A percentile compares a stretch with the other conserved stretches of the same genome.
Evolutionary conservation across 2,113 vertebrate species (phyloP).

Genomic region (Edolisoma coerulescens): DNA sequence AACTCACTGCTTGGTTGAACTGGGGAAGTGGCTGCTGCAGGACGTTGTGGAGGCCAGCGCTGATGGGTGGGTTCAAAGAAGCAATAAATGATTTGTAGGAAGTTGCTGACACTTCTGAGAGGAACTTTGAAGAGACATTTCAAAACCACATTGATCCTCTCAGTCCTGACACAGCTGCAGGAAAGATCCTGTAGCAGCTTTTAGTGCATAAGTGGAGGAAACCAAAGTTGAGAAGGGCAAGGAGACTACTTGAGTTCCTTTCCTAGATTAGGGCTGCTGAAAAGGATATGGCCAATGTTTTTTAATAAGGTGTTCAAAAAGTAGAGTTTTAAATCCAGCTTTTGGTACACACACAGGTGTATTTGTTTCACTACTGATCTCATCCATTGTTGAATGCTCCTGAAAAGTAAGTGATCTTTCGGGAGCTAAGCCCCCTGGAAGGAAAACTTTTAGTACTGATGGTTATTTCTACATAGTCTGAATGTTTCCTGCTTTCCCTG

Average conservation of each 20-base stretch:
- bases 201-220: not conserved
- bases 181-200: not conserved
- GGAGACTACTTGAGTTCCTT: not conserved
- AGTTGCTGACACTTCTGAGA: fast-evolving
- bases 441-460: not conserved
- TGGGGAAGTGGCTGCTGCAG: not conserved
- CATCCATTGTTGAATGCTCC: not conserved
- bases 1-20: not conserved
- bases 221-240: not conserved
- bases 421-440: not conserved
- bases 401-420: not conserved
- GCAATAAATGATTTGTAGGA: not conserved
- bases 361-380: not conserved
- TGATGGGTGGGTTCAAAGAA: not conserved
- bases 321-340: not conserved
- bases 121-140: not conserved
- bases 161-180: not conserved
- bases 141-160: not conserved
- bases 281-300: not conserved
- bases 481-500: not conserved
- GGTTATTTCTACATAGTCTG: not conserved
- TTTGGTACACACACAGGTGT: fast-evolving
- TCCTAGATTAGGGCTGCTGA: not conserved
- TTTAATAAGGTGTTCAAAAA: not conserved
- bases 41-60: not conserved